Base-by-base conservation (phyloP, 2,113 vertebrate species). In the Rhagologus leucostigma region DNA sequence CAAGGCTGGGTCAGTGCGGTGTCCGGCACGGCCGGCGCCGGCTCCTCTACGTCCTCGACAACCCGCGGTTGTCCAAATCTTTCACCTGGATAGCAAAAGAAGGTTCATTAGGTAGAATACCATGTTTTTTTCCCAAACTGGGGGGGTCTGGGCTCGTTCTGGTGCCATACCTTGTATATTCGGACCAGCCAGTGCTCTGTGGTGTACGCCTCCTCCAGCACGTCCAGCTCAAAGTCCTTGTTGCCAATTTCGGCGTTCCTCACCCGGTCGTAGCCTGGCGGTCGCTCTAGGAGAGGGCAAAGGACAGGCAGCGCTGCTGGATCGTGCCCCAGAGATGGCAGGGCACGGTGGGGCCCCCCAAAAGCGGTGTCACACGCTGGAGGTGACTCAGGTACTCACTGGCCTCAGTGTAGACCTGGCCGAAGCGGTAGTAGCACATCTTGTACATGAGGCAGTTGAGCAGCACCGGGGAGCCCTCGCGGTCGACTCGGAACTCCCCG, bases 371-470 rank as follows among this genome's bases (percentile, higher is more conserved):
- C 68, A 15, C 0, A 0, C 15, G 55, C 1, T 0, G 0, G 42
- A 4, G 16, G 11, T 29, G 39, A 13, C 84, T 29, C 73, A 16
- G 74, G 50, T n/a, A 99, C 99, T 98, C 95, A 99, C 99, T 99
- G 98, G 99, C 99, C 97, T 99, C 99, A 3, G 99, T 99, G 98
- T 99, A 99, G 97, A 99, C 99, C 96, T 99, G 99, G 60, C 99
- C 99, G 7, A 99, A 99, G 96, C 99, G 99, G 91, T 99, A 99
- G 98, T 99, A 99, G 97, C 99, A 99, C 99, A 99, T 99, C 98
- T 99, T 99, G 97, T 99, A 99, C 99, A 99, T 99, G 57, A 99
- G 99, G 97, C 99, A 99, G 98, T 99, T 99, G 91, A 99, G 99
- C 75, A 99, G 98, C 92, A 99, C 99, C 0, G 99, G 99, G 18